Percentiles rank a stretch among this genome's conserved stretches.
phyloP scores from a whole-genome alignment of 2,113 vertebrate genomes.

The Piliocolobus tephrosceles region DNA sequence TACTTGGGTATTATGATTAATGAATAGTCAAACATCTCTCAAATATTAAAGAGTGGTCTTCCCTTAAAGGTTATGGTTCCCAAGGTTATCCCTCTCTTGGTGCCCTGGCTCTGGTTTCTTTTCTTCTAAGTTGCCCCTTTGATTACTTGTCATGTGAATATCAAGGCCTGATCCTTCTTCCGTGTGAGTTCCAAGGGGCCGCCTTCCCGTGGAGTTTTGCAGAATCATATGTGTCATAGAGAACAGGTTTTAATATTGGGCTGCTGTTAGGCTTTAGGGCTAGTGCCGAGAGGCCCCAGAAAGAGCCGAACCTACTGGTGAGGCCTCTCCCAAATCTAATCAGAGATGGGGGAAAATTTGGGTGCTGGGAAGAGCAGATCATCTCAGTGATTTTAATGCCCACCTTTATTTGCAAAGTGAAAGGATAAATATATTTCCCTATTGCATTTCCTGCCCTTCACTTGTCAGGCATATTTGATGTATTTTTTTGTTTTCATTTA shows the following conservation, averaged over 20 bases:
- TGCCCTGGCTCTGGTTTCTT: background rate
- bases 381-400: background rate
- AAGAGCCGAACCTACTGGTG: fast-evolving
- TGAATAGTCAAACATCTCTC: background rate
- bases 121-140: background rate
- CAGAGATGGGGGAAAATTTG: background rate
- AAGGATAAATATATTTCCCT: background rate
- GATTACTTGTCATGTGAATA: fast-evolving
- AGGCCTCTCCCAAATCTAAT: background rate
- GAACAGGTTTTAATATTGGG: background rate
- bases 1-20: background rate
- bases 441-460: background rate
- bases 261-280: background rate
- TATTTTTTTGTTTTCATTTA: background rate
- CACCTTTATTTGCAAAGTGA: background rate
- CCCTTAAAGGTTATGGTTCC: background rate
- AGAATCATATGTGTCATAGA: background rate
- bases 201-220: background rate
- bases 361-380: background rate
- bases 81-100: background rate
- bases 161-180: background rate
- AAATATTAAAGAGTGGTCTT: too few relatives aligned
- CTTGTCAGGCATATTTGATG: background rate
- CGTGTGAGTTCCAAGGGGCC: background rate
- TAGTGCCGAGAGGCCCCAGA: slow-evolving; percentile 14